phyloP scores from a whole-genome alignment of 2,888 invertebrate genomes.

The Lasioglossum leucozonium region DNA sequence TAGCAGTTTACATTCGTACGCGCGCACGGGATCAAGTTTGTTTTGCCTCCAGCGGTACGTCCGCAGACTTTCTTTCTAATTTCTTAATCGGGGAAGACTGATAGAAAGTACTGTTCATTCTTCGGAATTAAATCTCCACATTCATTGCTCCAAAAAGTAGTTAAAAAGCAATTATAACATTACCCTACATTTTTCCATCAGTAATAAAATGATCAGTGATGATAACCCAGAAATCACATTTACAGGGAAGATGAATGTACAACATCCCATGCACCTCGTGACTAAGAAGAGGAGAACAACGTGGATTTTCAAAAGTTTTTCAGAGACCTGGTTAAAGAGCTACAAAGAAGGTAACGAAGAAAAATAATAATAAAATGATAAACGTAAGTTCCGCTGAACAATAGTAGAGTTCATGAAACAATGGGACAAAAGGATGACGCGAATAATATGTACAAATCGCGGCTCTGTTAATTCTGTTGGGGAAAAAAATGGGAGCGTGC shows the following conservation, averaged over 20 bases:
- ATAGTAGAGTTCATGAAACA: neutral
- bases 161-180: neutral
- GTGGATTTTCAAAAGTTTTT: neutral
- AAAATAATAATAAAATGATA: neutral
- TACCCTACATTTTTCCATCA: neutral
- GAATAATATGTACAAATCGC: neutral
- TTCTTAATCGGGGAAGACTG: neutral
- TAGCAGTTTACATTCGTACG: neutral
- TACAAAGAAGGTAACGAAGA: neutral
- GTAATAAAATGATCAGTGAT: neutral
- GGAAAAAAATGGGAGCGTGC: neutral
- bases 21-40: neutral
- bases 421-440: neutral
- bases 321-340: neutral
- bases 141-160: neutral
- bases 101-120: too few relatives aligned
- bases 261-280: neutral
- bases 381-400: neutral
- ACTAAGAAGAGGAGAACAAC: neutral
- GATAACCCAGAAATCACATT: neutral
- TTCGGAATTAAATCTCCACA: too few relatives aligned
- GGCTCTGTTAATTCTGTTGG: neutral
- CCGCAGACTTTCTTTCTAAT: neutral
- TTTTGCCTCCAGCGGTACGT: neutral
- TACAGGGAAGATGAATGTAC: neutral